phyloP scores from a whole-genome alignment of 23 tunicate species.

The Phallusia fumigata region DNA sequence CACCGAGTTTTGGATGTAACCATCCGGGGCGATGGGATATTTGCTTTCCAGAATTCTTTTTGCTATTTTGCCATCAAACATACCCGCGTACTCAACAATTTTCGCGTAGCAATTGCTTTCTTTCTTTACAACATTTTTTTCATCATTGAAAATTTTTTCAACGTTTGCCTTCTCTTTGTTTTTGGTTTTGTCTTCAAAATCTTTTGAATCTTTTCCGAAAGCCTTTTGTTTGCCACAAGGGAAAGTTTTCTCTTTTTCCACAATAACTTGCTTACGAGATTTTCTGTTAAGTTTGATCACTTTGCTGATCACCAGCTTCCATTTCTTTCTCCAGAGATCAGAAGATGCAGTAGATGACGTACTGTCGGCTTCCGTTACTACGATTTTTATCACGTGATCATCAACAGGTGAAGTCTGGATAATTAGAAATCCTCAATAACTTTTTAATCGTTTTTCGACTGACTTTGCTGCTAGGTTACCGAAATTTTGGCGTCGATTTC shows the following conservation, averaged over 20 bases:
- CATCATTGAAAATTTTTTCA: background rate
- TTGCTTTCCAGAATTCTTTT: slow-evolving; percentile 15
- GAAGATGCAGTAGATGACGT: background rate
- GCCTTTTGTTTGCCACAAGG: too few relatives aligned
- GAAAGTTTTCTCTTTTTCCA: too few relatives aligned
- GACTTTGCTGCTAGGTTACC: too few relatives aligned
- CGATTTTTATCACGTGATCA: too few relatives aligned
- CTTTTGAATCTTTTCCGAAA: too few relatives aligned
- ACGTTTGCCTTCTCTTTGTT: background rate
- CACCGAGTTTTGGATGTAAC: slow-evolving; percentile 69
- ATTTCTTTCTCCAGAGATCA: background rate
- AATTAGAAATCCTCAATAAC: too few relatives aligned
- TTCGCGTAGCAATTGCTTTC: background rate
- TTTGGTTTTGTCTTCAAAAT: background rate
- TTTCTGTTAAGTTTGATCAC: background rate
- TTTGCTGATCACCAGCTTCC: background rate
- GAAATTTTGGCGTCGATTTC: too few relatives aligned
- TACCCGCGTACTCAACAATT: background rate
- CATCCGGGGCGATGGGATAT: slow-evolving; percentile 54
- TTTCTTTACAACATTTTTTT: background rate
- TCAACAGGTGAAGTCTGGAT: too few relatives aligned
- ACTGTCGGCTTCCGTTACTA: background rate
- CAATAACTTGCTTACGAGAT: too few relatives aligned
- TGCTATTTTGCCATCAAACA: background rate
- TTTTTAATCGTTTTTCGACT: background rate